These are phyloP conservation scores for Ferrisia virgata DNA, from an alignment of 2,888 invertebrate genomes.

Conservation along the genomic window DNA sequence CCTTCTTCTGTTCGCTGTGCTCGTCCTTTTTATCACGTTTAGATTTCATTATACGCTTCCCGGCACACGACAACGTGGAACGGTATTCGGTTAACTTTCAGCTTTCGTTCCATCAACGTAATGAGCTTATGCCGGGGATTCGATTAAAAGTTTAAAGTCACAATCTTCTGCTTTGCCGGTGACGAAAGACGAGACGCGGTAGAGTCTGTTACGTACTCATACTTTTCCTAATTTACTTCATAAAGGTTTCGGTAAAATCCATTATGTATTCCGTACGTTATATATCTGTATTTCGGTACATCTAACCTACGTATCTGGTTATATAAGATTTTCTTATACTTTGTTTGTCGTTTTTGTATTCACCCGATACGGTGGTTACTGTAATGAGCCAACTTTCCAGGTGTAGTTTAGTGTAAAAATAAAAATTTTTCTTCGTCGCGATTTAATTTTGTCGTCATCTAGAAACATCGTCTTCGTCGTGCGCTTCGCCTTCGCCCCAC, in stretches of 20 bases:
- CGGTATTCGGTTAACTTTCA: constrained; percentile 20
- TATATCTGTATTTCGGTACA: neutral
- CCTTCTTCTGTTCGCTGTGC: neutral
- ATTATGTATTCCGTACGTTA: constrained; percentile 29
- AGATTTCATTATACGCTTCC: constrained; percentile 22
- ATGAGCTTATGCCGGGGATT: constrained; percentile 38
- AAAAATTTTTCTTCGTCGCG: constrained; percentile 6
- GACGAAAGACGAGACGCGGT: neutral
- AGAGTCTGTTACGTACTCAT: neutral
- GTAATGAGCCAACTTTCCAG: constrained; percentile 21
- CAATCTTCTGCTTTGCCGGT: constrained; percentile 1
- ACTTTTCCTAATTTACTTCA: constrained; percentile 26
- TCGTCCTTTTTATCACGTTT: neutral
- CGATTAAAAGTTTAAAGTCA: constrained; percentile 38
- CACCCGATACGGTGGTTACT: neutral
- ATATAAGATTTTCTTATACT: neutral
- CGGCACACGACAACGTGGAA: neutral
- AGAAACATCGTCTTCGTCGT: neutral
- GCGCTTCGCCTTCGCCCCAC: neutral
- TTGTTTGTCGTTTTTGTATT: constrained; percentile 12
- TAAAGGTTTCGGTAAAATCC: constrained; percentile 30
- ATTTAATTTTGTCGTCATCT: neutral
- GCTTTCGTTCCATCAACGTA: constrained; percentile 35
- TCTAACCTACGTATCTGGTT: neutral
- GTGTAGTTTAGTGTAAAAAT: constrained; percentile 26